These are phyloP conservation scores for Tetragonisca angustula DNA, from an alignment of 2,888 invertebrate genomes.

Conservation along the genomic window DNA sequence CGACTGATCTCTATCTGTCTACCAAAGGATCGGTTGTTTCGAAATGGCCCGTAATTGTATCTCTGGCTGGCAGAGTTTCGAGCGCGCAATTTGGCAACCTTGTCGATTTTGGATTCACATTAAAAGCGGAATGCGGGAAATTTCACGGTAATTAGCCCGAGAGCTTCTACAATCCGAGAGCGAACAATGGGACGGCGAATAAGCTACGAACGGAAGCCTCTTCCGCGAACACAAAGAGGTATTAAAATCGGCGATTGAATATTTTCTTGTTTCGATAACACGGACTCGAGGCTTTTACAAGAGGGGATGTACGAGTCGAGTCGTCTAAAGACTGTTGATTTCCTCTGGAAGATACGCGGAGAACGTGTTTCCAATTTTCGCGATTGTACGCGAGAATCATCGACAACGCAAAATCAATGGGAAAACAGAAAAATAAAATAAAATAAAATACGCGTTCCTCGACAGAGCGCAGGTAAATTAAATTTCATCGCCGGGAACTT, in stretches of 20 bases:
- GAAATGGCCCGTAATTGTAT: constrained; percentile 58
- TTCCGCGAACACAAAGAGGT: neutral
- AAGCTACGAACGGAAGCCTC: constrained; percentile 21
- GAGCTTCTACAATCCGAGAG: constrained; percentile 21
- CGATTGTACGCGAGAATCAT: no score
- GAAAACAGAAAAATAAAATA: no score
- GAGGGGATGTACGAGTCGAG: neutral
- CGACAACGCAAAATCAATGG: neutral
- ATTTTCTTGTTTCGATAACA: neutral
- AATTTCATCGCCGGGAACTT: no score
- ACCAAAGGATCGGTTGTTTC: constrained; percentile 42
- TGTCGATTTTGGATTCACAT: constrained; percentile 28
- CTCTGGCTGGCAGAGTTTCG: constrained; percentile 33
- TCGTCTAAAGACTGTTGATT: neutral
- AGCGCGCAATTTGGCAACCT: constrained; percentile 45
- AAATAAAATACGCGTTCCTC: no score
- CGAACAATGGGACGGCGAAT: constrained; percentile 25
- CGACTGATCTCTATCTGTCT: constrained; percentile 26
- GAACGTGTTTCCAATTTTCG: no score
- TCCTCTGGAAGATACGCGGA: no score
- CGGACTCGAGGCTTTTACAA: neutral
- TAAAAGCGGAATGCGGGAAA: constrained; percentile 48
- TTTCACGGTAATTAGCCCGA: constrained; percentile 58
- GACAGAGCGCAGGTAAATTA: no score
- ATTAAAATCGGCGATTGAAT: neutral